phyloP scores from a whole-genome alignment of 2,888 invertebrate species.

The Eupithecia exiguata region DNA sequence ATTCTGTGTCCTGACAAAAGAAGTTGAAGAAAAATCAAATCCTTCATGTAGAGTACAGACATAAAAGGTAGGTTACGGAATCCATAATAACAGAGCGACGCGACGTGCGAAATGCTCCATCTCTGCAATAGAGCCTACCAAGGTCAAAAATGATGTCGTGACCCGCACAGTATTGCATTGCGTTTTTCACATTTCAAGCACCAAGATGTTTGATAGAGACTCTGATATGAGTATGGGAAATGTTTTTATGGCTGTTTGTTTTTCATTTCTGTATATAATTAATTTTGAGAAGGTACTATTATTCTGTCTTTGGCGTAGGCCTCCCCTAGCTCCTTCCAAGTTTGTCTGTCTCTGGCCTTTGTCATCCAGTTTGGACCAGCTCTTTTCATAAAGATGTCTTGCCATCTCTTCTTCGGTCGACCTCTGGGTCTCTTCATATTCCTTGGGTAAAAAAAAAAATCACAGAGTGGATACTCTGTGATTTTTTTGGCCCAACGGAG shows the following conservation, averaged over 20 bases:
- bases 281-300: background rate
- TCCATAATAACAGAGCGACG: conserved; percentile 9
- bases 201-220: conserved; percentile 23
- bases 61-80: conserved; percentile 10
- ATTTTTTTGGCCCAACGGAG: too few species aligned
- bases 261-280: background rate
- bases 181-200: conserved; percentile 31
- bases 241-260: conserved; percentile 16
- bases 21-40: too few species aligned
- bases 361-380: too few species aligned
- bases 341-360: too few species aligned
- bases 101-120: conserved; percentile 29
- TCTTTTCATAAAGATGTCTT: too few species aligned
- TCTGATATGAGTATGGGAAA: conserved; percentile 34
- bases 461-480: too few species aligned
- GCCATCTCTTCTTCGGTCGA: too few species aligned
- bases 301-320: background rate
- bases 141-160: conserved; percentile 35
- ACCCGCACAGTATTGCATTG: conserved; percentile 29
- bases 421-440: too few species aligned
- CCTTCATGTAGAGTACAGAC: background rate
- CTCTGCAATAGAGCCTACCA: conserved; percentile 17
- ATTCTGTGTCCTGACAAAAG: too few species aligned
- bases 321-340: too few species aligned
- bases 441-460: too few species aligned